These are phyloP conservation scores for Dendrolimus punctatus DNA, from an alignment of 1,140 invertebrate genomes.

Conservation along the genomic window DNA sequence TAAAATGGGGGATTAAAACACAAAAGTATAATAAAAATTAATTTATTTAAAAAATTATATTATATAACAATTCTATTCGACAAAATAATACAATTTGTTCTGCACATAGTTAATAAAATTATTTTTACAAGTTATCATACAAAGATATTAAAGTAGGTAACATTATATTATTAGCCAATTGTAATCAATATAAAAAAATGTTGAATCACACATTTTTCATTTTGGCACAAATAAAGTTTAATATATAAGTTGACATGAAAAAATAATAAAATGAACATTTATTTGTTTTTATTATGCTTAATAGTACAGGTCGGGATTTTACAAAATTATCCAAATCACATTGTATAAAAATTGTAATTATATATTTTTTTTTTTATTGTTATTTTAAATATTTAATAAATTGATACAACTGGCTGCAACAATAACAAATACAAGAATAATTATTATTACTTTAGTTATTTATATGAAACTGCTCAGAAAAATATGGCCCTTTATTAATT, in stretches of 20 bases:
- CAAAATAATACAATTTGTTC: constrained; percentile 35
- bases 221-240: constrained; percentile 46
- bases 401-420: too few relatives aligned
- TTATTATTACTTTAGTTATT: too few relatives aligned
- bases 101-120: constrained; percentile 27
- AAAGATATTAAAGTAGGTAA: constrained; percentile 40
- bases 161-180: constrained; percentile 27
- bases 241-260: too few relatives aligned
- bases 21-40: constrained; percentile 42
- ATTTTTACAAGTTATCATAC: constrained; percentile 40
- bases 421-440: too few relatives aligned
- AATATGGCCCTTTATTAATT: too few relatives aligned
- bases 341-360: too few relatives aligned
- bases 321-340: too few relatives aligned
- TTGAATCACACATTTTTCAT: constrained; percentile 14
- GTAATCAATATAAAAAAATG: constrained; percentile 22
- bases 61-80: constrained; percentile 45
- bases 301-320: too few relatives aligned
- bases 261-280: too few relatives aligned
- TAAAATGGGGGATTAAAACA: constrained; percentile 4
- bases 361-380: too few relatives aligned
- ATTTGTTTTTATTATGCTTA: constrained; percentile 28
- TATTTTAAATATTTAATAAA: too few relatives aligned
- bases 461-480: too few relatives aligned
- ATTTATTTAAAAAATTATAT: constrained; percentile 53